These are phyloP conservation scores for Calliphora vomitoria DNA, from an alignment of 2,888 invertebrate species.

Conservation along the genomic window DNA sequence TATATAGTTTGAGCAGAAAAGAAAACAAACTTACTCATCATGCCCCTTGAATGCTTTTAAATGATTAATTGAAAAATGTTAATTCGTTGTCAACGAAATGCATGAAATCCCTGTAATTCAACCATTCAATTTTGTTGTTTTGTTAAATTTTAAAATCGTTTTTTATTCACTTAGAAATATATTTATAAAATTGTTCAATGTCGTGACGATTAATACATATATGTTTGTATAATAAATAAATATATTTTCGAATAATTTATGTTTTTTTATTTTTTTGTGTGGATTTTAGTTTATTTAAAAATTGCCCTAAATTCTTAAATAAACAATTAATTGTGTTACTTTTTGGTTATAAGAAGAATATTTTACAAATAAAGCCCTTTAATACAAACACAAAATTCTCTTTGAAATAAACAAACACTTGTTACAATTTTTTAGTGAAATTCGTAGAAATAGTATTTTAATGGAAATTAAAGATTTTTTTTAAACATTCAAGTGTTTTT, in stretches of 20 bases:
- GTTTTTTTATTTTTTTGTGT: background rate
- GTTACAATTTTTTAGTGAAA: background rate
- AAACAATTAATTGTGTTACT: background rate
- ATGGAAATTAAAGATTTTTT: background rate
- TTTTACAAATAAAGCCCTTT: background rate
- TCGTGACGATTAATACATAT: slow-evolving; percentile 44
- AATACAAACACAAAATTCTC: slow-evolving; percentile 4
- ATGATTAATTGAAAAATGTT: slow-evolving; percentile 51
- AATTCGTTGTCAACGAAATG: slow-evolving; percentile 32
- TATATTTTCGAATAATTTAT: background rate
- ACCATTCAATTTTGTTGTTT: slow-evolving; percentile 3
- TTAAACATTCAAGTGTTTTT: no score
- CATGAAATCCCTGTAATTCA: slow-evolving; percentile 55
- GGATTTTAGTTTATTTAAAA: slow-evolving; percentile 6
- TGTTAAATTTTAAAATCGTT: slow-evolving; percentile 8
- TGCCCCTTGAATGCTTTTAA: slow-evolving; percentile 7
- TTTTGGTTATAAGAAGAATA: background rate
- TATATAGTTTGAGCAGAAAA: slow-evolving; percentile 4
- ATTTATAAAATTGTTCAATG: slow-evolving; percentile 43
- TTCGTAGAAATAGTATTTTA: background rate
- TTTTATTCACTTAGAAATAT: slow-evolving; percentile 22
- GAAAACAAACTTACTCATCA: slow-evolving; percentile 21
- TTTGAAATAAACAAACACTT: background rate
- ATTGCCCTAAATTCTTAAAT: slow-evolving; percentile 51
- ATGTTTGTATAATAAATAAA: background rate